phyloP scores from a whole-genome alignment of 53 echinoderm and acorn worm genomes.

The Patiria pectinifera region DNA sequence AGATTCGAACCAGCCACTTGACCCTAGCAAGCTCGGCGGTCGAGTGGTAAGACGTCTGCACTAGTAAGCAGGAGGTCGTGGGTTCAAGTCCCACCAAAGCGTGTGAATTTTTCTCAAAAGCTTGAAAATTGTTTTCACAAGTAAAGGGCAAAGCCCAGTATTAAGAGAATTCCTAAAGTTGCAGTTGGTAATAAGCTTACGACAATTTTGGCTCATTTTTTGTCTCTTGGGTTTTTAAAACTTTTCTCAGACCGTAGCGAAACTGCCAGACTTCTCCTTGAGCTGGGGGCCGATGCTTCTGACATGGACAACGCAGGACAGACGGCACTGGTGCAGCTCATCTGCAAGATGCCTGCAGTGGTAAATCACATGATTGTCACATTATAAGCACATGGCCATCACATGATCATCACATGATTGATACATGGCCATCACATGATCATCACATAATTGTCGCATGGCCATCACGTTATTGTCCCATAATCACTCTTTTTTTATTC shows the following conservation, averaged over 20 bases:
- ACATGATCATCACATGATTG: not conserved
- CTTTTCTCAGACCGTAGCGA: slow-evolving; percentile 89
- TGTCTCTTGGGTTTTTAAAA: not conserved
- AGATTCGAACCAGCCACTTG: not conserved
- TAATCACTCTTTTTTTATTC: too few species aligned
- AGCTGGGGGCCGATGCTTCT: slow-evolving; percentile 82
- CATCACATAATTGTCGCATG: too few species aligned
- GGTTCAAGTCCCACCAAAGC: too few species aligned
- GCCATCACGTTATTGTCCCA: too few species aligned
- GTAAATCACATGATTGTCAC: slow-evolving; percentile 52
- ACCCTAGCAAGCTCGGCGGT: not conserved
- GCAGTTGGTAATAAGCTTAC: too few species aligned
- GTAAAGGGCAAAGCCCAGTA: too few species aligned
- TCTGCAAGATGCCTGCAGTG: slow-evolving; percentile 95
- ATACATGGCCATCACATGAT: not conserved
- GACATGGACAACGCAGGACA: slow-evolving; percentile 81
- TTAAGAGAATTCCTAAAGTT: too few species aligned
- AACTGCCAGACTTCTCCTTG: slow-evolving; percentile 81
- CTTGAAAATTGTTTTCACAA: too few species aligned
- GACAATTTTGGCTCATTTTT: not conserved
- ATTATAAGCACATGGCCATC: not conserved
- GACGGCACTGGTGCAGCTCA: slow-evolving; percentile 85
- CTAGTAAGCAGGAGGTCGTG: too few species aligned
- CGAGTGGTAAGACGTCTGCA: too few species aligned
- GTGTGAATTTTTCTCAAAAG: too few species aligned